Percentiles rank a stretch among this genome's conserved stretches.
phyloP scores from a whole-genome alignment of 2,888 invertebrate species.

The Morpho deidamia region DNA sequence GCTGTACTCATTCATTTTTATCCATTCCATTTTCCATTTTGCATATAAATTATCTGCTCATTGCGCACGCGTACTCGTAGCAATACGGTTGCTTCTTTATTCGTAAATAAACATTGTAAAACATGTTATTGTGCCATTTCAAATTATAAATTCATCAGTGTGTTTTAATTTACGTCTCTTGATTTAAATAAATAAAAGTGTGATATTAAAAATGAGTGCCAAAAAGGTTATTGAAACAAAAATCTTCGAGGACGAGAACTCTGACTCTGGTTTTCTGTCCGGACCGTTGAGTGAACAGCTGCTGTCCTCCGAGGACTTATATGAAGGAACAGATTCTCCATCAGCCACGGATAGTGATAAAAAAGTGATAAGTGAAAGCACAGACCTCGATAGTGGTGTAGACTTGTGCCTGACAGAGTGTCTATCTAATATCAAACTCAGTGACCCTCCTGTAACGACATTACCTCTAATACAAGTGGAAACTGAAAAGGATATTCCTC shows the following conservation, averaged over 20 bases:
- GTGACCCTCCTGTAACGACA: constrained; percentile 28
- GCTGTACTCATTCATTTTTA: constrained; percentile 12
- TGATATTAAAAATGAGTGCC: constrained; percentile 58
- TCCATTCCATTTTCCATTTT: constrained; percentile 18
- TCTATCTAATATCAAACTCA: constrained; percentile 75
- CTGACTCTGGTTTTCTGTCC: constrained; percentile 62
- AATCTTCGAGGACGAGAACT: constrained; percentile 46
- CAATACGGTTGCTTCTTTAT: constrained; percentile 26
- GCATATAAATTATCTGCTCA: constrained; percentile 30
- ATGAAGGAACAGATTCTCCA: constrained; percentile 2
- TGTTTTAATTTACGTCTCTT: constrained; percentile 21
- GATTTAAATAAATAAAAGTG: constrained; percentile 29
- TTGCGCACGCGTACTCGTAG: constrained; percentile 43
- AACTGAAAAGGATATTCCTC: constrained; percentile 40
- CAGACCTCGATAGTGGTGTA: constrained; percentile 80
- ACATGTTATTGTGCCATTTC: constrained; percentile 46
- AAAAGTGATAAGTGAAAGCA: constrained; percentile 40
- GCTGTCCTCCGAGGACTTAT: constrained; percentile 25
- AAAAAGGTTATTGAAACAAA: constrained; percentile 55
- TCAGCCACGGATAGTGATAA: constrained; percentile 29
- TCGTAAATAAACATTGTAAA: constrained; percentile 26
- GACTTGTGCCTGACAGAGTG: constrained; percentile 78
- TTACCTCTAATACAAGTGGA: constrained; percentile 32
- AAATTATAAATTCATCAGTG: constrained; percentile 25
- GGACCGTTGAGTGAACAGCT: constrained; percentile 42